Evolutionary conservation across 2,888 invertebrate genomes (phyloP), one percentile per base, ranked within the genome.

Genomic region (Smittia sp.): DNA sequence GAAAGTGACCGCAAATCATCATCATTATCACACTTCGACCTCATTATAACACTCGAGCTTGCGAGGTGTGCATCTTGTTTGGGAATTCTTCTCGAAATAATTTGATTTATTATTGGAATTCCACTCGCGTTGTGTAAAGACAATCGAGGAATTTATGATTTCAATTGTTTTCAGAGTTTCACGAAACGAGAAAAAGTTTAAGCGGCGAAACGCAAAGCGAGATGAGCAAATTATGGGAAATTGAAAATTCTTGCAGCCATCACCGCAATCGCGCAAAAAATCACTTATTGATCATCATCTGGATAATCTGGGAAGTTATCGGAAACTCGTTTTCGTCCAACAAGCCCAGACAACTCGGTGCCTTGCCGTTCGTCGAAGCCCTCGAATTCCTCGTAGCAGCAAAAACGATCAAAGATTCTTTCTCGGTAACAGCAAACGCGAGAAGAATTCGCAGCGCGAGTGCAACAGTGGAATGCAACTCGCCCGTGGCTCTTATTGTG

Each of bases 1-100:
- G 69, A 69, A 20, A 58, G 58, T 69, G 69, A 69, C 69, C 69
- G 41, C 69, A 69, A 69, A 58, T 58, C 54, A 39, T 39, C 22
- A 41, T 67, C 39, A 67, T 67, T 67, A 69, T 69, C 69, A 69
- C 69, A 69, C 69, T 69, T 69, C 54, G 20, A 27, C 54, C 54
- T 69, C 41, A 69, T 69, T 69, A 54, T 25, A 69, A 69, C 69
- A 69, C 69, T 54, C 41, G 24, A 46, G 58, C 46, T 32, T 9
- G 32, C 3, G n/a, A 46, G 6, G 27, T 65, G 65, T 65, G 65
- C 68, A 68, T 41, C 68, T 68, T 22, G 68, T 68, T 68, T 69
- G 54, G 22, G 52, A 54, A 52, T 54, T 46, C 15, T 46, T 46
- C 46, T 46, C 11, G 15, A 46, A 46, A 46, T 15, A 46, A n/a